These are phyloP conservation scores for Alosa alosa DNA, from an alignment of 2,113 vertebrate genomes.

Conservation along the genomic window DNA sequence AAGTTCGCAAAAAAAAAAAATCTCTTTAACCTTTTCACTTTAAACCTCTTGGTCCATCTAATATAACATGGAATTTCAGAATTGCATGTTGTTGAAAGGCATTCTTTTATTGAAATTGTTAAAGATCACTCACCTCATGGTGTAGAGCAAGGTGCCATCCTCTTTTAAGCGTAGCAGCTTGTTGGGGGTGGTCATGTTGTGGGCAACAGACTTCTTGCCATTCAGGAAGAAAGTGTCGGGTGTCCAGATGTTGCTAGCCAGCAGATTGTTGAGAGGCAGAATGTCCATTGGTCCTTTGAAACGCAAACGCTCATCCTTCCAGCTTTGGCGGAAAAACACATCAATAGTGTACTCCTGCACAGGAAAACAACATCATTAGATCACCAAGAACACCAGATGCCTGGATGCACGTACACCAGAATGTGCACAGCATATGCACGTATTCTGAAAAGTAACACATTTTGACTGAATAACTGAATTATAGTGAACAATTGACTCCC, in stretches of 20 bases:
- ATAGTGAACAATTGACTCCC: no score
- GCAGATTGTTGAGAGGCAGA: constrained; percentile 89
- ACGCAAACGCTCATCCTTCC: constrained; percentile 92
- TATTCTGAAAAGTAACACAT: neutral
- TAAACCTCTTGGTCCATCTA: no score
- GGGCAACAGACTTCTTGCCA: constrained; percentile 95
- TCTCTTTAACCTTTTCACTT: no score
- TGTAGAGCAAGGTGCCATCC: constrained; percentile 93
- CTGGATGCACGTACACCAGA: neutral
- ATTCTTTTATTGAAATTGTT: neutral
- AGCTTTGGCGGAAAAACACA: constrained; percentile 98
- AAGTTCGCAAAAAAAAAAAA: no score
- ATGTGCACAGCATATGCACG: neutral
- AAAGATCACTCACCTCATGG: constrained; percentile 84
- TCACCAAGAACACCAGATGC: neutral
- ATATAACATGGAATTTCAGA: no score
- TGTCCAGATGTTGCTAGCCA: constrained; percentile 98
- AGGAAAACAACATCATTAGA: neutral
- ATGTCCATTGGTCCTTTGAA: constrained; percentile 95
- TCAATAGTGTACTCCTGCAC: constrained; percentile 96
- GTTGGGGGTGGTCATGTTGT: constrained; percentile 98
- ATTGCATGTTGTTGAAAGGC: no score
- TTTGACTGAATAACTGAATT: neutral
- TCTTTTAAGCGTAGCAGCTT: constrained; percentile 91
- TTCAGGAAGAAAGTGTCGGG: constrained; percentile 98